A percentile compares a stretch with the other conserved stretches of the same genome.
These are phyloP conservation scores for Gnathochromis pfefferi DNA, from an alignment of 2,113 vertebrate genomes.

Conservation along the genomic window DNA sequence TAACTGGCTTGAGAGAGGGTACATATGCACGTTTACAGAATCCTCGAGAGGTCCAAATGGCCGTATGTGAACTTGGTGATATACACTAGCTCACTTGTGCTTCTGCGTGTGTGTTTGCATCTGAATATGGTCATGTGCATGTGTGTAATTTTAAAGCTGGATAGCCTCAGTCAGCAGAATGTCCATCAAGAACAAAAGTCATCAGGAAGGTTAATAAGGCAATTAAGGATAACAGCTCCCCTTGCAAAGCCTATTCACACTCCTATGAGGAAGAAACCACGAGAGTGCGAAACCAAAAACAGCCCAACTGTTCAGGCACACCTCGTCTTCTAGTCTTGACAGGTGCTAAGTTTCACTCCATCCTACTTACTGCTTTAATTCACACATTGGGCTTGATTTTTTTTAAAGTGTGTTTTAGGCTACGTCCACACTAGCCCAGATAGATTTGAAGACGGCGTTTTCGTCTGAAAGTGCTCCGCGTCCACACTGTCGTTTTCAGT, in stretches of 20 bases:
- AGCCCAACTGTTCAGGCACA: neutral
- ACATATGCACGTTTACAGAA: neutral
- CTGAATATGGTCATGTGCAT: neutral
- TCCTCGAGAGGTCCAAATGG: neutral
- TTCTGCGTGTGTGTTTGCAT: neutral
- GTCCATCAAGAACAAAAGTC: neutral
- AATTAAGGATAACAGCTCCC: neutral
- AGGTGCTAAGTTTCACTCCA: neutral
- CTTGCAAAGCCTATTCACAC: neutral
- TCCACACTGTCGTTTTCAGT: neutral
- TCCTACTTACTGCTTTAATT: neutral
- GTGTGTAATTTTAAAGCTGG: slow-evolving; percentile 14
- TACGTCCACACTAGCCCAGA: neutral
- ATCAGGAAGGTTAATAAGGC: neutral
- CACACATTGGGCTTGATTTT: neutral
- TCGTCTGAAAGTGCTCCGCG: neutral
- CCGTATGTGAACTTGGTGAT: neutral
- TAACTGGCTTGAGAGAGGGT: neutral
- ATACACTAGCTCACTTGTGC: neutral
- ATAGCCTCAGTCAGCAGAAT: neutral
- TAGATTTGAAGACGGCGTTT: neutral
- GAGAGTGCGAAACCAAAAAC: neutral
- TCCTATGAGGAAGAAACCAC: neutral
- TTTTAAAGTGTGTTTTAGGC: neutral
- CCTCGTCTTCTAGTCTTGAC: neutral